These are phyloP conservation scores for Nyctibius bracteatus DNA, from an alignment of 2,113 vertebrate genomes.

Conservation along the genomic window DNA sequence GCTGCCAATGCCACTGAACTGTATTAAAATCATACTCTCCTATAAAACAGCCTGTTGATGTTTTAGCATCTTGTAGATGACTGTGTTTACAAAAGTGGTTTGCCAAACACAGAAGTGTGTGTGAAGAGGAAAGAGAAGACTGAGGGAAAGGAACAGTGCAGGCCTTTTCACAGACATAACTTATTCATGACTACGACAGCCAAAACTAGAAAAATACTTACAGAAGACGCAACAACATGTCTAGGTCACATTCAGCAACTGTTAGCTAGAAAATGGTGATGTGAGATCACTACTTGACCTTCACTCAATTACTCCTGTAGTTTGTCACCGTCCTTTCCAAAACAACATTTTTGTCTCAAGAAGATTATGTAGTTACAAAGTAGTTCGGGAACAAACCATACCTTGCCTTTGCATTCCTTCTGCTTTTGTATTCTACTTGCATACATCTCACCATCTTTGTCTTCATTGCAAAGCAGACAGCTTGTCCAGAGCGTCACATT, in stretches of 20 bases:
- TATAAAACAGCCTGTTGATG: background rate
- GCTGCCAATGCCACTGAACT: background rate
- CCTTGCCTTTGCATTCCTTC: background rate
- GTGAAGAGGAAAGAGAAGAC: background rate
- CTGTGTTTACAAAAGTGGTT: background rate
- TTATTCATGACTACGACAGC: background rate
- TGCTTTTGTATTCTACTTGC: background rate
- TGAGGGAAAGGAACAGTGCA: background rate
- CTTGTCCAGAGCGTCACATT: background rate
- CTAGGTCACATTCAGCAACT: background rate
- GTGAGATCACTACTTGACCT: background rate
- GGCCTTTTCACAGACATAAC: background rate
- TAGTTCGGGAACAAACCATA: background rate
- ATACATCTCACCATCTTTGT: background rate
- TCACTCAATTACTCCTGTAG: background rate
- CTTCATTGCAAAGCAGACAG: background rate
- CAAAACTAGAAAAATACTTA: background rate
- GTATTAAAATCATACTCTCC: background rate
- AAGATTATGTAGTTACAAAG: background rate
- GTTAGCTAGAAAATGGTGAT: background rate
- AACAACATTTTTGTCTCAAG: background rate
- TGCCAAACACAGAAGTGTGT: background rate
- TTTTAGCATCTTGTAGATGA: background rate
- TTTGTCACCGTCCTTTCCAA: background rate
- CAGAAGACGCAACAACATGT: background rate